Conservation (phyloP, 2,797 vertebrate species). For the Ciconia nigra region DNA sequence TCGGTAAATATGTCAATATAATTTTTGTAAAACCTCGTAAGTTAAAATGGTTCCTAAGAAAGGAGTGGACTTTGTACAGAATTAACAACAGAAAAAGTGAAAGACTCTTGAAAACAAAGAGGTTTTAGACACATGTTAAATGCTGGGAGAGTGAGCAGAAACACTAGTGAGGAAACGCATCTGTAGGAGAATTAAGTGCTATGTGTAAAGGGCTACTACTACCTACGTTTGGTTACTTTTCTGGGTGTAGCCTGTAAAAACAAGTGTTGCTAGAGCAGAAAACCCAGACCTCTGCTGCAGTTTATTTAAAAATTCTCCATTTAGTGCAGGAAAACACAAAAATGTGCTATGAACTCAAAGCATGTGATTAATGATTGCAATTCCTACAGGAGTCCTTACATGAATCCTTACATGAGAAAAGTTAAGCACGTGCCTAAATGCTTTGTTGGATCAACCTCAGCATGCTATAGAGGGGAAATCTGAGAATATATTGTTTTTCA, state of each 20-base stretch:
- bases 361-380: not conserved
- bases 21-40: not conserved
- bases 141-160: not conserved
- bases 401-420: not conserved
- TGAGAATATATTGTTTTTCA: not conserved
- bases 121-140: not conserved
- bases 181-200: not conserved
- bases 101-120: not conserved
- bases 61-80: not conserved
- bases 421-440: not conserved
- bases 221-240: not conserved
- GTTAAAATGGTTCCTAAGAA: not conserved
- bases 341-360: not conserved
- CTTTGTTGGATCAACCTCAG: not conserved
- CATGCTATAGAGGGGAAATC: not conserved
- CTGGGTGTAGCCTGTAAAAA: not conserved
- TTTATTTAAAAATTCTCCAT: not conserved
- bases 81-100: not conserved
- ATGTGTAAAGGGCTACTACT: accelerated
- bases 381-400: not conserved
- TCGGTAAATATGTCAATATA: not conserved
- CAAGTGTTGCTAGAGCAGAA: not conserved
- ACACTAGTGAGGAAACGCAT: not conserved
- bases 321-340: not conserved
- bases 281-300: not conserved